A percentile compares a stretch with the other conserved stretches of the same genome.
Evolutionary conservation across 1,140 invertebrate species (phyloP).

Genomic region (Phymorhynchus buccinoides): DNA sequence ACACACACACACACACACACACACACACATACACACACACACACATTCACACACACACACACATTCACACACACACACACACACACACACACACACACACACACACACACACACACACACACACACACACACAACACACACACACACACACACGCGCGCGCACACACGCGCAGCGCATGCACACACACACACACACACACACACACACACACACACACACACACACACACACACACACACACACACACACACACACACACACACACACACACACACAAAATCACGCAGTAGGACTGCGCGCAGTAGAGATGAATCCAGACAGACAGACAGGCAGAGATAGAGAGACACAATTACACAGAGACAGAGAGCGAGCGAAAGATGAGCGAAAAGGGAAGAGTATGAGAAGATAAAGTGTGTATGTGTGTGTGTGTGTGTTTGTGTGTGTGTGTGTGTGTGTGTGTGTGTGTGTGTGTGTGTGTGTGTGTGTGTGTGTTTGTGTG

Average conservation of each 20-base stretch:
- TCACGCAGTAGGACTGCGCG: too few species aligned
- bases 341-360: too few species aligned
- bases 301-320: too few species aligned
- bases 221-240: neutral
- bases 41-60: neutral
- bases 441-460: too few species aligned
- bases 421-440: too few species aligned
- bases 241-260: neutral
- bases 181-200: neutral
- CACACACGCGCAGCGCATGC: neutral
- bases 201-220: neutral
- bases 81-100: slow-evolving; percentile 11
- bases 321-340: too few species aligned
- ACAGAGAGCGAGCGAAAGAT: too few species aligned
- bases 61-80: neutral
- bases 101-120: neutral
- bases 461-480: too few species aligned
- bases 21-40: neutral
- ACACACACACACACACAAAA: neutral
- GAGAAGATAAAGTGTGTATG: too few species aligned
- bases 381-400: too few species aligned
- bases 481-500: too few species aligned
- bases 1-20: neutral
- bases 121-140: neutral
- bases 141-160: neutral